Percentiles rank a stretch among this genome's conserved stretches.
phyloP scores from a whole-genome alignment of 2,888 invertebrate species.

The Isotomurus palustris region DNA sequence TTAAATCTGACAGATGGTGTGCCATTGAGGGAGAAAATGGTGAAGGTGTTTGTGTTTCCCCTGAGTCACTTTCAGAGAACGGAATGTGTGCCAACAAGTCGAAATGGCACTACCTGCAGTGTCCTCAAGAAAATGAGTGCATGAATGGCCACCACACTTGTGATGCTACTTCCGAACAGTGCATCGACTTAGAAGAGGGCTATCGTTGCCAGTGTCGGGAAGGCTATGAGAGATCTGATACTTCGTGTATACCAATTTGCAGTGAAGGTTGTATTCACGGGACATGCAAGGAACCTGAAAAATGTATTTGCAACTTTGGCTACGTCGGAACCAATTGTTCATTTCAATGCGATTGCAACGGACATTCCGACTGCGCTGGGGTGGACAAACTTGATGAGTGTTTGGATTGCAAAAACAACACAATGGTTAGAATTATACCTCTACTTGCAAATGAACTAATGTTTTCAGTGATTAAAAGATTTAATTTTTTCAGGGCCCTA shows the following conservation, averaged over 20 bases:
- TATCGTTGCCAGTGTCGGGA: slow-evolving; percentile 72
- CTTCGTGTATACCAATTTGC: slow-evolving; percentile 70
- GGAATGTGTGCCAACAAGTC: slow-evolving; percentile 24
- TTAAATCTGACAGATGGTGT: slow-evolving; percentile 63
- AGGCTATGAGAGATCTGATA: slow-evolving; percentile 41
- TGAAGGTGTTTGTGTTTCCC: slow-evolving; percentile 65
- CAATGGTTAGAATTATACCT: slow-evolving; percentile 59
- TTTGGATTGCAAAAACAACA: slow-evolving; percentile 81
- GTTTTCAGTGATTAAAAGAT: neutral
- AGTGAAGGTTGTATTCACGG: slow-evolving; percentile 81
- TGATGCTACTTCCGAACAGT: slow-evolving; percentile 77
- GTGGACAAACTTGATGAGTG: slow-evolving; percentile 79
- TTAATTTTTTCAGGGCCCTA: slow-evolving; percentile 73
- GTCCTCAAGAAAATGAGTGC: slow-evolving; percentile 92
- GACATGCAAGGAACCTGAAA: slow-evolving; percentile 72
- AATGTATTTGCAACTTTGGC: slow-evolving; percentile 87
- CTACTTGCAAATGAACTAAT: neutral
- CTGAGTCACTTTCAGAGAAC: slow-evolving; percentile 46
- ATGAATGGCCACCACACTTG: slow-evolving; percentile 86
- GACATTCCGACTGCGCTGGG: slow-evolving; percentile 85
- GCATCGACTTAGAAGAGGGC: slow-evolving; percentile 73
- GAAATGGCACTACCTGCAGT: slow-evolving; percentile 81
- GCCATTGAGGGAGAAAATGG: slow-evolving; percentile 56
- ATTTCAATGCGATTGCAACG: slow-evolving; percentile 90
- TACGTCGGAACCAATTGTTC: slow-evolving; percentile 92